These are phyloP conservation scores for Tenthredo scrophulariae DNA, from an alignment of 2,888 invertebrate genomes.

Conservation along the genomic window DNA sequence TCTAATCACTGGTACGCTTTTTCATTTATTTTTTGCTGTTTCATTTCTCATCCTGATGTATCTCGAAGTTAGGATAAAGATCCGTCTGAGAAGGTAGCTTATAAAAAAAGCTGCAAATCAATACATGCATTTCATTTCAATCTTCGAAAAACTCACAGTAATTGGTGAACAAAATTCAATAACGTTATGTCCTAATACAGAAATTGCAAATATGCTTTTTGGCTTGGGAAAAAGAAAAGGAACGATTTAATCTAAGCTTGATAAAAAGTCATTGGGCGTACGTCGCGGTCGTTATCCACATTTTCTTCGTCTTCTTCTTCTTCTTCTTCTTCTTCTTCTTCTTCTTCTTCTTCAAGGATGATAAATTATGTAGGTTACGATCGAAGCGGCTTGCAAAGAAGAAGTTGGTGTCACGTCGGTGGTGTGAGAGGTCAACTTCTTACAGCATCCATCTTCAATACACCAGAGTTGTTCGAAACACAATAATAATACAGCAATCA, in stretches of 20 bases:
- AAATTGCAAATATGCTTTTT: neutral
- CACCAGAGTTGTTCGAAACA: neutral
- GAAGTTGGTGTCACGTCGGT: constrained; percentile 22
- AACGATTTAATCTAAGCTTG: neutral
- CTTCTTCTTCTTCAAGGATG: neutral
- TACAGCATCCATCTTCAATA: constrained; percentile 39
- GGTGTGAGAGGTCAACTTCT: constrained; percentile 43
- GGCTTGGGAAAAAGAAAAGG: neutral
- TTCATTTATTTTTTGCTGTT: no score
- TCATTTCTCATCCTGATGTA: no score
- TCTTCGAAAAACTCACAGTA: neutral
- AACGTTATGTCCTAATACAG: neutral
- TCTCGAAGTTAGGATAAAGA: no score
- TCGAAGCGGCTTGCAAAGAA: constrained; percentile 35
- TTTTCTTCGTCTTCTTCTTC: constrained; percentile 1
- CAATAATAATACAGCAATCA: neutral
- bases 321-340: neutral
- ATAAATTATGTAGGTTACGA: constrained; percentile 51
- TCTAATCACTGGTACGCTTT: neutral
- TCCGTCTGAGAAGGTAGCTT: no score
- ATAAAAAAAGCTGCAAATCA: neutral
- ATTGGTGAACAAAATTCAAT: neutral
- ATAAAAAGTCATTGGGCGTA: constrained; percentile 1
- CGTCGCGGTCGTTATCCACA: neutral
- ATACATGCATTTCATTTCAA: neutral